A percentile compares a stretch with the other conserved stretches of the same genome.
These are phyloP conservation scores for Strongylocentrotus purpuratus DNA, from an alignment of 35 echinoderm and acorn worm genomes.

Conservation along the genomic window DNA sequence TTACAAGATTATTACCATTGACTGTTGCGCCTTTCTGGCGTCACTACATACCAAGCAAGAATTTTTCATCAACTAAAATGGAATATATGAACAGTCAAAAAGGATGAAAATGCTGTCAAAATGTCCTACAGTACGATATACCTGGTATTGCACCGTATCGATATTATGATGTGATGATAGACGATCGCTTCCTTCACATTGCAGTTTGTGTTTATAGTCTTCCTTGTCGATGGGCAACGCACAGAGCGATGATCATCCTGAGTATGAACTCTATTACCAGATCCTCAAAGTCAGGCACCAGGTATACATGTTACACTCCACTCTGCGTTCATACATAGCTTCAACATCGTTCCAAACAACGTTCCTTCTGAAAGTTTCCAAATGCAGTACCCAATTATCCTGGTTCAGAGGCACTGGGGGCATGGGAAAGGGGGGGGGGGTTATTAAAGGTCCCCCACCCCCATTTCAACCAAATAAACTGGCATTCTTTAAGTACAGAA, in stretches of 20 bases:
- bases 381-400: neutral
- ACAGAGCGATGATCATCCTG: slow-evolving; percentile 21
- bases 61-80: no score
- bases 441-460: no score
- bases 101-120: no score
- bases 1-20: no score
- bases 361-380: neutral
- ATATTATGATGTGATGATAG: neutral
- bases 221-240: slow-evolving; percentile 31
- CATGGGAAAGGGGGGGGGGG: no score
- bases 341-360: neutral
- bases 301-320: neutral
- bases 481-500: no score
- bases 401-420: neutral
- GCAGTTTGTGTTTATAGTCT: neutral
- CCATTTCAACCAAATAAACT: no score
- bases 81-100: no score
- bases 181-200: neutral
- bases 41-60: no score
- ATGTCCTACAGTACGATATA: no score
- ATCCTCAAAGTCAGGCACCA: slow-evolving; percentile 28
- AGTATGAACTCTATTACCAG: slow-evolving; percentile 36
- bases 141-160: no score
- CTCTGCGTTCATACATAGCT: neutral
- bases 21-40: no score